These are phyloP conservation scores for Bettongia penicillata DNA, from an alignment of 2,113 vertebrate species.

Conservation along the genomic window DNA sequence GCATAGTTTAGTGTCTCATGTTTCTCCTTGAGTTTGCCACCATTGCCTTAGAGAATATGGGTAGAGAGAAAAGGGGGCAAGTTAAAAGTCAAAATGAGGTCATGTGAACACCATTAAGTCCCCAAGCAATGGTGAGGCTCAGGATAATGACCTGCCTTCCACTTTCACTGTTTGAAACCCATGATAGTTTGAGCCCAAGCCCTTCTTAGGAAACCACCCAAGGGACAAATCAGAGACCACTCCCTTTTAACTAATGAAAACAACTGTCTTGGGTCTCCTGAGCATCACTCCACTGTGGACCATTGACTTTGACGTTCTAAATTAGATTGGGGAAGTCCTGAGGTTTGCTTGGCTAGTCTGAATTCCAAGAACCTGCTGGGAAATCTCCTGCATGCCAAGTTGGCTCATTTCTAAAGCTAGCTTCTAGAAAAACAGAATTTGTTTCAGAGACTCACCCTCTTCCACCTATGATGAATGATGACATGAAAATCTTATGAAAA, in stretches of 20 bases:
- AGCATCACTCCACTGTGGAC: not conserved
- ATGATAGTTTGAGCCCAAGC: not conserved
- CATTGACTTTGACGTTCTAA: not conserved
- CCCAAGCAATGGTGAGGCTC: not conserved
- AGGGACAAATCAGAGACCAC: not conserved
- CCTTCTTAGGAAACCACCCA: not conserved
- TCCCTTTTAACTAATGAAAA: not conserved
- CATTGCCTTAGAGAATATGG: not conserved
- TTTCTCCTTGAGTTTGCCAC: not conserved
- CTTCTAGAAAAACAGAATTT: not conserved
- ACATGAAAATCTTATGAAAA: not conserved
- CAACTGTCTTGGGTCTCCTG: not conserved
- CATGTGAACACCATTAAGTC: not conserved
- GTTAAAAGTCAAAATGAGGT: not conserved
- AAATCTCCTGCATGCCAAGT: not conserved
- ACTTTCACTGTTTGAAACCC: not conserved
- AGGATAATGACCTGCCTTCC: not conserved
- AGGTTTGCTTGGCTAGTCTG: not conserved
- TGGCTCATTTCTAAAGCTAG: not conserved
- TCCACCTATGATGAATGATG: not conserved
- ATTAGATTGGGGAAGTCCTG: not conserved
- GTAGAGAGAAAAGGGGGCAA: not conserved
- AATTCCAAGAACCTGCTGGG: not conserved
- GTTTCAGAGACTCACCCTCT: not conserved
- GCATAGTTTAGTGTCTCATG: not conserved